Base-by-base conservation (phyloP, 2,113 vertebrate genomes). In the Rhynchopsitta pachyrhyncha region DNA sequence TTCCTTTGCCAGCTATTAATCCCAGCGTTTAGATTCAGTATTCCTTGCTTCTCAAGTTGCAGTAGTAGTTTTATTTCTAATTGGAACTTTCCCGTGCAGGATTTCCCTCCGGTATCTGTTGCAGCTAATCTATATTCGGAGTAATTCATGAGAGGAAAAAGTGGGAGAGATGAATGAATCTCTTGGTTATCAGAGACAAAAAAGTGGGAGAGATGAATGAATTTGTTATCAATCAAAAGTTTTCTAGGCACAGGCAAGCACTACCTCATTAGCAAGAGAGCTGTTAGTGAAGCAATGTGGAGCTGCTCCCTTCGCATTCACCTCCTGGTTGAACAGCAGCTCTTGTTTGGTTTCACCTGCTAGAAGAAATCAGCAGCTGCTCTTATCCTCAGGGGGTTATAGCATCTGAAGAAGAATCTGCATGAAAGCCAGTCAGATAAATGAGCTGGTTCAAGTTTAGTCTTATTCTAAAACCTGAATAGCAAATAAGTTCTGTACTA, bases 171-270 rank as follows among this genome's bases (percentile, higher is more conserved):
- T 79, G 76, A 95, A 86, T 95, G 84, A 85, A 85, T 90, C 47
- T 70, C 75, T 75, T 3, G 0, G 42, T 82, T 91, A 95, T 69
- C 76, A 74, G 68, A 84, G 80, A 87, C 1, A 1, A 71, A 85
- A 71, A 92, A 63, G 74, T 88, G 70, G 90, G 90, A 83, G 91
- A 85, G 67, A 39, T 74, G 73, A 88, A 91, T 84, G 68, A 71
- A 85, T 81, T 46, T 89, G 67, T 93, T 94, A 85, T 90, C 92
- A 94, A 74, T 95, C 75, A 86, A 9, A 92, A 95, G 68, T 90
- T 95, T 94, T 69, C 49, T 37, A 73, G 71, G 74, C 90, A 63
- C 74, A 91, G 69, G 49, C 74, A 85, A 92, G 88, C 35, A 69
- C 42, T 67, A 52, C 42, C 47, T 88, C 11, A 31, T 59, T 59